These are phyloP conservation scores for Aphrophora alni DNA, from an alignment of 2,888 invertebrate genomes.

Conservation along the genomic window DNA sequence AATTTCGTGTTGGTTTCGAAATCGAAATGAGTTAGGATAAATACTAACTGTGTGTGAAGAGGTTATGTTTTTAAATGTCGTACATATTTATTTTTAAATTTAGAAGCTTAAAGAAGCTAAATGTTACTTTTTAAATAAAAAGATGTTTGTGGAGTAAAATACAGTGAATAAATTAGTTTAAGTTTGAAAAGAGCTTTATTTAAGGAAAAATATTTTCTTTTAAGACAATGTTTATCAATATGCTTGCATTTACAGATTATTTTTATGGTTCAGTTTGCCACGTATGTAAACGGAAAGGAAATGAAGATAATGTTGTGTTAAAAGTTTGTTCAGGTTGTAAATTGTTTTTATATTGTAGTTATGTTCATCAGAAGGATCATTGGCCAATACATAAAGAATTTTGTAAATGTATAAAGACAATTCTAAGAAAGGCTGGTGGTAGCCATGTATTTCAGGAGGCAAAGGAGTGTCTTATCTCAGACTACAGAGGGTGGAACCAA, in stretches of 20 bases:
- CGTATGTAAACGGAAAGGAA: not conserved
- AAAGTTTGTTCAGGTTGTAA: slow-evolving; percentile 73
- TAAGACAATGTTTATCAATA: not conserved
- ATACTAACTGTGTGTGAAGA: too few relatives aligned
- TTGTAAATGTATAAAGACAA: slow-evolving; percentile 59
- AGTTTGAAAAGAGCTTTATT: not conserved
- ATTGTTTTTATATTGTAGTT: slow-evolving; percentile 73
- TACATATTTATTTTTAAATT: too few relatives aligned
- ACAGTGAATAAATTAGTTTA: not conserved
- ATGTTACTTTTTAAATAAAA: too few relatives aligned
- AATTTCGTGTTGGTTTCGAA: too few relatives aligned
- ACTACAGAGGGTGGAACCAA: not conserved
- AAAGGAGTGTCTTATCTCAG: not conserved
- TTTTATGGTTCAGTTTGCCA: slow-evolving; percentile 6
- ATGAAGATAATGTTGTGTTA: slow-evolving; percentile 1
- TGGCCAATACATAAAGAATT: slow-evolving; percentile 76
- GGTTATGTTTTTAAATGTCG: too few relatives aligned
- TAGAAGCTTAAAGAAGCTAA: too few relatives aligned
- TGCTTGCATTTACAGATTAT: slow-evolving; percentile 5
- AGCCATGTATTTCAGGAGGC: slow-evolving; percentile 12
- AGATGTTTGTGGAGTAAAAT: not conserved
- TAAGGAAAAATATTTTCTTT: not conserved
- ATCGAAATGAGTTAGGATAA: too few relatives aligned
- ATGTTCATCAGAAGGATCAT: slow-evolving; percentile 77
- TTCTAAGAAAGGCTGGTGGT: not conserved